Base-by-base conservation (phyloP, 2,797 vertebrate species). In the Manis pentadactyla region DNA sequence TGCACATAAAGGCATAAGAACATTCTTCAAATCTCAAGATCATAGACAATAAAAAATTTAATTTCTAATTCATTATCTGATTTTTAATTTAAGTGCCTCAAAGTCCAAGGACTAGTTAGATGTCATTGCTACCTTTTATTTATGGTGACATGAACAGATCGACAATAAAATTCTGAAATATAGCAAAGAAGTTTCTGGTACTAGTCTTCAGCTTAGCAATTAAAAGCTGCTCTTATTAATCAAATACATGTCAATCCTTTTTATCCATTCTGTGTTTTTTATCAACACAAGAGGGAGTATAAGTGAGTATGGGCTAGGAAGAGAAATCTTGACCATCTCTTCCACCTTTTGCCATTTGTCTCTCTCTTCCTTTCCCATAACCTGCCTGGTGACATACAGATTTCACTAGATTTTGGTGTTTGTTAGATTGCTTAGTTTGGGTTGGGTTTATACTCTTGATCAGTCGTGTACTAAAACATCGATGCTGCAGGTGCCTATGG, bases 11-110 rank as follows among this genome's bases (percentile, higher is more conserved):
- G 46, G 46, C 34, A 49, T 51, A 73, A 73, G 55, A 91, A 79
- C 81, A 79, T 79, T 79, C 64, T 86, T 91, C 64, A 55, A 94
- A 61, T 73, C 37, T 91, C 18, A 55, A 81, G 19, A 63, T 79
- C 25, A 79, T 21, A 64, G 57, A 31, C 55, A 95, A 49, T 63
- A 90, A 86, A 91, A 87, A 71, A 37, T 14, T 79, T 73, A 79
- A 81, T 25, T 87, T 82, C 73, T 64, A 79, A 73, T 37, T 91
- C 18, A 66, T 55, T 73, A 79, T 49, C 46, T 87, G 64, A 73
- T 49, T 94, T 90, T 78, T 73, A 29, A 73, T 37, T 23, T 91
- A 79, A 79, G 53, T 46, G 18, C 29, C 46, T 95, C 31, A 39
- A 71, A 91, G 46, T 55, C 64, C 91, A 79, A 73, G 14, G 34